These are phyloP conservation scores for Nyctalus aviator DNA, from an alignment of 2,797 vertebrate genomes.

Conservation along the genomic window DNA sequence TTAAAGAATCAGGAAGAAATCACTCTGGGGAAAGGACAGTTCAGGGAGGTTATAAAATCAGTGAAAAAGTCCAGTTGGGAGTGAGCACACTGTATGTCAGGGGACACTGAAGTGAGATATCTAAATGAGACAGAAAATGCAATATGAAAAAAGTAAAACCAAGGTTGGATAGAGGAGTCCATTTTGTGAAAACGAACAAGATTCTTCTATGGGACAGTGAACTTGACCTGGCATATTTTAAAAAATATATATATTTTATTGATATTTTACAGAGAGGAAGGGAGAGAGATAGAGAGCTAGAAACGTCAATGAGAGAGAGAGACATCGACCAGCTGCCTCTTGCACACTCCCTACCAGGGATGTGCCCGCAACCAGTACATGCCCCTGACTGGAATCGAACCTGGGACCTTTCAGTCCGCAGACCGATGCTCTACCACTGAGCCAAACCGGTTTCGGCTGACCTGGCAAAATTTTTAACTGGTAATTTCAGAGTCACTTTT, in stretches of 20 bases:
- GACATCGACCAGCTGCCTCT: too few relatives aligned
- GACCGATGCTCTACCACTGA: too few relatives aligned
- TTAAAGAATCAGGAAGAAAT: background rate
- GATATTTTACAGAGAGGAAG: too few relatives aligned
- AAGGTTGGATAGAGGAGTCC: background rate
- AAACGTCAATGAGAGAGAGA: too few relatives aligned
- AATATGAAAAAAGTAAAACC: background rate
- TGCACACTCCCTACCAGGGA: too few relatives aligned
- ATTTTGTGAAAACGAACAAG: background rate
- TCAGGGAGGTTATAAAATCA: background rate
- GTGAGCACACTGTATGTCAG: background rate
- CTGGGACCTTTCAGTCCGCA: too few relatives aligned
- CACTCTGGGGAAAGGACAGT: background rate
- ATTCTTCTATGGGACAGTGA: background rate
- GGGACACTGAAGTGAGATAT: background rate
- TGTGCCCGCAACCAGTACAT: too few relatives aligned
- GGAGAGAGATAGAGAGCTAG: too few relatives aligned
- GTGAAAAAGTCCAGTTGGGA: background rate
- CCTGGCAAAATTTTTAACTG: background rate
- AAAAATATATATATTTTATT: background rate
- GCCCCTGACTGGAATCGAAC: too few relatives aligned
- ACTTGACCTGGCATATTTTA: background rate
- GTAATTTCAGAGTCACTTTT: conserved; percentile 26
- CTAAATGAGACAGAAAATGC: background rate
- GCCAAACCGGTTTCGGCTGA: background rate